Evolutionary conservation across 1,140 invertebrate genomes (phyloP), one percentile per base, ranked within the genome.

Genomic region (Ostrea edulis): DNA sequence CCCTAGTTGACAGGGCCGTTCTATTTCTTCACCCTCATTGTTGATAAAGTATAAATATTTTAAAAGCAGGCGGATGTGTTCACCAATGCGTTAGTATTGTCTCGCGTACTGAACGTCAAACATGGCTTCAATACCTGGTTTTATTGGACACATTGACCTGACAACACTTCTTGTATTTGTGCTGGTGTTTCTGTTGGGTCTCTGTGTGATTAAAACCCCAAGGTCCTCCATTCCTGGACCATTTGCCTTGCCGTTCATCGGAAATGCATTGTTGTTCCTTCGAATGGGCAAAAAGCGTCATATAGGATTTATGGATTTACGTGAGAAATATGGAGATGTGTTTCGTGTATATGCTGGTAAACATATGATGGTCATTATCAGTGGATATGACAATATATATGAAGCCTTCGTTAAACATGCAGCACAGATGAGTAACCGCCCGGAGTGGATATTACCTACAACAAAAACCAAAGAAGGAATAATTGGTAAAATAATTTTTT

Each of bases 401-500:
- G 90, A 91, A 44, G 90, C 90, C 4, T 86, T 92, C 52, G 89
- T 92, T 20, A 90, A 89, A 55, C 83, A 92, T 9, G 82, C 84
- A 4, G 86, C 58, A 82, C 52, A 89, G 1, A 90, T 92, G 82
- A 89, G 88, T 77, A 86, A 88, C 14, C 77, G 89, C 17, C 86
- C 90, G 20, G 55, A 58, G 20, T 12, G 55, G 20, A 17, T 58
- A 58, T 58, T 58, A 44, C 5, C 35, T 58, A 8, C 12, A 58
- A 4, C 5, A 58, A 12, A 58, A n/a, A 11, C 9, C 20, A 58
- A 58, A 11, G 12, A 58, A 17, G 55, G 55, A 58, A 58, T 17
- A 12, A 17, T 58, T 17, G 55, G 55, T 58, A 58, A 58, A 58
- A 44, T 44, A n/a, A 44, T 44, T 44, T 44, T 44, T 44, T 44